phyloP scores from a whole-genome alignment of 2,113 vertebrate genomes.

The Ciconia stormi region DNA sequence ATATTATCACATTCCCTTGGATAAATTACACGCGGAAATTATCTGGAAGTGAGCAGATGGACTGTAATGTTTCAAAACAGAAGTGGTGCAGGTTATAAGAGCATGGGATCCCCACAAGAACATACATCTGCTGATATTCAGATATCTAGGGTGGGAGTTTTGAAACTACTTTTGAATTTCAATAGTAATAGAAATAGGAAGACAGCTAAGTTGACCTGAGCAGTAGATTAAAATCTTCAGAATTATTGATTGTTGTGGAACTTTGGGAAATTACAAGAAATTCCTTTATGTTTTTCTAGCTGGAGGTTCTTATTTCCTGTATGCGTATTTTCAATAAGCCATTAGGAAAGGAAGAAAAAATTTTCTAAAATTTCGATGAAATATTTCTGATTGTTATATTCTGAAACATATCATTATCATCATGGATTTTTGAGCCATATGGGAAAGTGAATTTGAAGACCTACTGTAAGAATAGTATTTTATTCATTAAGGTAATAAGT shows the following conservation, averaged over 20 bases:
- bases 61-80: neutral
- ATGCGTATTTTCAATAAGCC: neutral
- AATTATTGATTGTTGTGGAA: neutral
- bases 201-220: neutral
- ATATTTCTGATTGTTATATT: neutral
- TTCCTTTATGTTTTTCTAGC: neutral
- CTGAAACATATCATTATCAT: neutral
- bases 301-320: neutral
- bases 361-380: neutral
- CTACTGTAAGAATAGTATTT: neutral
- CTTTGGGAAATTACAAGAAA: neutral
- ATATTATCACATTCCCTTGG: neutral
- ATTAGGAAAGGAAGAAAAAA: neutral
- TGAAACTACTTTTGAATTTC: neutral
- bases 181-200: neutral
- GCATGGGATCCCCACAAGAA: neutral
- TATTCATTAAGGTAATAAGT: constrained; percentile 15
- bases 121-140: neutral
- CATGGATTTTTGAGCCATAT: neutral
- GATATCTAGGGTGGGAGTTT: neutral
- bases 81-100: neutral
- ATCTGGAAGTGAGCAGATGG: neutral
- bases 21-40: neutral
- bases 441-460: neutral
- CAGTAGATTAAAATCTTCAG: neutral